phyloP scores from a whole-genome alignment of 2,797 vertebrate species.

The Macropodus opercularis region DNA sequence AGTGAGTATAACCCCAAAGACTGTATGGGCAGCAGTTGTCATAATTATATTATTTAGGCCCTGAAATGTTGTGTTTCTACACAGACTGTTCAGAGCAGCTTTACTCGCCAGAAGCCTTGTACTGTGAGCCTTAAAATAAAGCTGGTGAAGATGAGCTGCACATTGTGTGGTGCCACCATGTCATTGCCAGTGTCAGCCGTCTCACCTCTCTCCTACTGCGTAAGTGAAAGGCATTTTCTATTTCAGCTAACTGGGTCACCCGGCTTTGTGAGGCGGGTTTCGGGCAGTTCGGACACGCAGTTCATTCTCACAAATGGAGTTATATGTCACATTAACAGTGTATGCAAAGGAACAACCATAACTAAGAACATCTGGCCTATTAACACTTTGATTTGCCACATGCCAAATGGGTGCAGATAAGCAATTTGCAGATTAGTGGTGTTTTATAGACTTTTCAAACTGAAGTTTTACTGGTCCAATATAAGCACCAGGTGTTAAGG shows the following conservation, averaged over 20 bases:
- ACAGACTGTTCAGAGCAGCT: no score
- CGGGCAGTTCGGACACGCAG: background rate
- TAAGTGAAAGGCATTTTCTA: slow-evolving; percentile 27
- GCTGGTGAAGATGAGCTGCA: background rate
- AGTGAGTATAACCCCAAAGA: background rate
- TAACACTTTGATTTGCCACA: background rate
- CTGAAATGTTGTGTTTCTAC: no score
- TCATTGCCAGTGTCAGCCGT: background rate
- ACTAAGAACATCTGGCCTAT: background rate
- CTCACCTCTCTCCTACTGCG: slow-evolving; percentile 8
- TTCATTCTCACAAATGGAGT: slow-evolving; percentile 5
- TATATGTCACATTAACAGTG: slow-evolving; percentile 8
- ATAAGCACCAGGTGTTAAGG: background rate
- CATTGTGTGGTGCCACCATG: background rate
- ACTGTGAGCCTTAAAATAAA: background rate
- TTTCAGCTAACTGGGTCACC: slow-evolving; percentile 38
- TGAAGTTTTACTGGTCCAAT: no score
- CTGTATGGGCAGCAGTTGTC: no score
- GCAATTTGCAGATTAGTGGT: background rate
- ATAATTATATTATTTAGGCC: no score
- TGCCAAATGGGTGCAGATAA: background rate
- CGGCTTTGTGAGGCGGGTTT: slow-evolving; percentile 11
- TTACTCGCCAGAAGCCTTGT: no score
- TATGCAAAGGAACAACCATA: no score
- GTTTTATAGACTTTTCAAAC: no score